These are phyloP conservation scores for Molorchus minor DNA, from an alignment of 2,888 invertebrate genomes.

Conservation along the genomic window DNA sequence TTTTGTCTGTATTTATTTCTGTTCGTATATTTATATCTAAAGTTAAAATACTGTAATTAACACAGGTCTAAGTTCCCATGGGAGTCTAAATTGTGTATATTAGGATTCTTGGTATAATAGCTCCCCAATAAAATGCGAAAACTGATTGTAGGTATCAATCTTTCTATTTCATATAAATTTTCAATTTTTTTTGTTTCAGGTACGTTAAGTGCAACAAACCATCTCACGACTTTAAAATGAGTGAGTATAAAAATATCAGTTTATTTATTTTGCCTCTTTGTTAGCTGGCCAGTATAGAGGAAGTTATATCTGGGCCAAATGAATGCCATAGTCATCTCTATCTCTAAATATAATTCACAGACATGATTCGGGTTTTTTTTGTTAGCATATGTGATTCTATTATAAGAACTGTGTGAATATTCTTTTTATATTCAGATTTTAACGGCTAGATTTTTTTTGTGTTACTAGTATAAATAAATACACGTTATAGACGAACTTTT, in stretches of 20 bases:
- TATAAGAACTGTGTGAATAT: not conserved
- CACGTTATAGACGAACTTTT: no score
- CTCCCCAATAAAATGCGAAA: not conserved
- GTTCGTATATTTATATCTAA: no score
- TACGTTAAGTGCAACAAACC: constrained; percentile 24
- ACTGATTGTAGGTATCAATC: not conserved
- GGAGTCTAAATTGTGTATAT: no score
- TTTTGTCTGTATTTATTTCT: no score
- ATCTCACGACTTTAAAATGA: constrained; percentile 23
- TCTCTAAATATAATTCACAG: constrained; percentile 16
- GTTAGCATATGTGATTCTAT: not conserved
- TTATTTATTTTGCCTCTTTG: constrained; percentile 22
- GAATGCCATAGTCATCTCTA: constrained; percentile 20
- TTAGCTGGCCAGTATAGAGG: constrained; percentile 9
- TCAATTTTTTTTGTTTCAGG: constrained; percentile 28
- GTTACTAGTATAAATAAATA: not conserved
- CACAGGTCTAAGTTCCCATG: no score
- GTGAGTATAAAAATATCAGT: constrained; percentile 28
- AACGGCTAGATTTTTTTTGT: not conserved
- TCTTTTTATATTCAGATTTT: not conserved
- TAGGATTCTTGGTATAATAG: no score
- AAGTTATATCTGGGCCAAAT: constrained; percentile 18
- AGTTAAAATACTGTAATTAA: no score
- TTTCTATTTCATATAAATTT: constrained; percentile 17
- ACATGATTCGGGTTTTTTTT: constrained; percentile 1